These are phyloP conservation scores for Hexactinellida sp. DNA, from an alignment of 37 sponge, comb jelly and placozoan species.

Conservation along the genomic window DNA sequence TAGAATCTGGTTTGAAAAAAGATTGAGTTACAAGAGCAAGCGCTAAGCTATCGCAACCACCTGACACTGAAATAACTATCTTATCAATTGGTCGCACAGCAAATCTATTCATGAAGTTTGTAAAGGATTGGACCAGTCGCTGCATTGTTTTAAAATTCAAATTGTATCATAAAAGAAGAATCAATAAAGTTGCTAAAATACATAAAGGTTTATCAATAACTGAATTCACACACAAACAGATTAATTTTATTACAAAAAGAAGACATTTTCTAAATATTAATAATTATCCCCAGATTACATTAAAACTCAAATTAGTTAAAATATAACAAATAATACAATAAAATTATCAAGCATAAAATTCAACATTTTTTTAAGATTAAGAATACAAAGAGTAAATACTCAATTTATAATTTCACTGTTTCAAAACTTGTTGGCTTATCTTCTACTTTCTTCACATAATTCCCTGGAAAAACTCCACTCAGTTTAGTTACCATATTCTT, in stretches of 20 bases:
- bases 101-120: background rate
- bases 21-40: constrained; percentile 20
- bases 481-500: background rate
- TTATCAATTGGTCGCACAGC: background rate
- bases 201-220: too few species aligned
- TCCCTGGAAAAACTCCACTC: constrained; percentile 13
- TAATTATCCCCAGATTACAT: too few species aligned
- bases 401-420: background rate
- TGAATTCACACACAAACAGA: too few species aligned
- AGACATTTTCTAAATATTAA: too few species aligned
- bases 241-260: too few species aligned
- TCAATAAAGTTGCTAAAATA: too few species aligned
- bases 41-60: constrained; percentile 59
- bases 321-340: too few species aligned
- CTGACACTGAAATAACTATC: constrained; percentile 53
- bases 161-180: too few species aligned
- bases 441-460: constrained; percentile 3
- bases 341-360: background rate
- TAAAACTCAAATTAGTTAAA: too few species aligned
- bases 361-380: background rate
- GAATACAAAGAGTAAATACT: background rate
- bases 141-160: background rate
- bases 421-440: background rate
- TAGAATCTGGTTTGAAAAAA: background rate
- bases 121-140: background rate